These are phyloP conservation scores for Callyntrura guangdongensis DNA, from an alignment of 2,888 invertebrate species.

Conservation along the genomic window DNA sequence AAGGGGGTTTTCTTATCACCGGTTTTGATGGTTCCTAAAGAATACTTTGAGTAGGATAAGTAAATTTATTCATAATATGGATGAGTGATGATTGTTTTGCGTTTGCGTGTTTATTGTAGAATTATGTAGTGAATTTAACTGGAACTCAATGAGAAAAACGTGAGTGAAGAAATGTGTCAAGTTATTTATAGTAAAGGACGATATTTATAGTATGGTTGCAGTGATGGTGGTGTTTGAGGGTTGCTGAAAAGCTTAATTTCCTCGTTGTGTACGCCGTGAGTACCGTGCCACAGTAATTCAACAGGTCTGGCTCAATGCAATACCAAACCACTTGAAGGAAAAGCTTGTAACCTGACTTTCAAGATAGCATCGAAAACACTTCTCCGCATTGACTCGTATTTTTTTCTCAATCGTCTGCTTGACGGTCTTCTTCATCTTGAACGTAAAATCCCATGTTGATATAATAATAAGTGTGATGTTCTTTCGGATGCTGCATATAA, in stretches of 20 bases:
- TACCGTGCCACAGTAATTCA: conserved; percentile 1
- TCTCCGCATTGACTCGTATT: neutral
- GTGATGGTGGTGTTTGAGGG: conserved; percentile 3
- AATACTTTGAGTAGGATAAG: neutral
- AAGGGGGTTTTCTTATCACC: neutral
- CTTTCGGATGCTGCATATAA: no score
- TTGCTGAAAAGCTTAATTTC: conserved; percentile 48
- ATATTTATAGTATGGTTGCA: conserved; percentile 62
- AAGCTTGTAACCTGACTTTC: neutral
- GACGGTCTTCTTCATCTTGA: neutral
- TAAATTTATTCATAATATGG: neutral
- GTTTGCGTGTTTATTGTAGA: neutral
- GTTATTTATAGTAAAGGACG: conserved; percentile 81
- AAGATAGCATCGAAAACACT: neutral
- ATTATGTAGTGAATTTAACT: conserved; percentile 55
- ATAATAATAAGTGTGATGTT: no score
- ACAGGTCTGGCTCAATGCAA: conserved; percentile 10
- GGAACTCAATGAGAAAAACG: conserved; percentile 80
- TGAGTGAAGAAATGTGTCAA: conserved; percentile 82
- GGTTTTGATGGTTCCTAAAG: neutral
- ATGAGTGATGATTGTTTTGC: conserved; percentile 41
- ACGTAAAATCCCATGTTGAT: no score
- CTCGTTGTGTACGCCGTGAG: conserved; percentile 6
- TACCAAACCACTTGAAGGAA: neutral
- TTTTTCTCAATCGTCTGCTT: neutral